Conservation (phyloP, 2,888 invertebrate genomes). For the Argyresthia albistria region DNA sequence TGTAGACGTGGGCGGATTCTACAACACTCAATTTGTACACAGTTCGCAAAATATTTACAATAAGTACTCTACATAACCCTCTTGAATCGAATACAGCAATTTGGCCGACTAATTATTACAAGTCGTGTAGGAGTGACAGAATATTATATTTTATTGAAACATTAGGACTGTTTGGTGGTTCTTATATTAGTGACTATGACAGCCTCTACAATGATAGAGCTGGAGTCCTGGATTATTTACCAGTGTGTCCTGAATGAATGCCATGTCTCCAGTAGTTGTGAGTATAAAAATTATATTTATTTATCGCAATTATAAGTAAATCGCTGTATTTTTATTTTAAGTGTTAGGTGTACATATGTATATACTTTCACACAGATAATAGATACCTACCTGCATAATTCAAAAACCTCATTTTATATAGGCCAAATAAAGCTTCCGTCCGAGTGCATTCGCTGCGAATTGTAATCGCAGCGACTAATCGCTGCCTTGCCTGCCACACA, state of each 20-base stretch:
- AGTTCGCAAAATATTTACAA: not conserved
- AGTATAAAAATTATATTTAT: constrained; percentile 37
- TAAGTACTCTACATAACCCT: not conserved
- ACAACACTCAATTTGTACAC: not conserved
- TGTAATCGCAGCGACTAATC: too few species aligned
- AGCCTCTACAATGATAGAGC: constrained; percentile 74
- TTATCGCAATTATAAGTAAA: not conserved
- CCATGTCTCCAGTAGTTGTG: constrained; percentile 76
- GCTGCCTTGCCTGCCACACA: too few species aligned
- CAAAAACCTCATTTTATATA: too few species aligned
- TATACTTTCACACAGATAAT: too few species aligned
- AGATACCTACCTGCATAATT: too few species aligned
- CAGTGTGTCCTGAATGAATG: constrained; percentile 79
- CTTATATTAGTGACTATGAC: constrained; percentile 48
- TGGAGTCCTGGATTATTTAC: constrained; percentile 80
- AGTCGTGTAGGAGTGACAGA: not conserved
- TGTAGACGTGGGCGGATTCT: not conserved
- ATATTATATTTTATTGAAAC: not conserved
- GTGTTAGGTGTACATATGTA: too few species aligned
- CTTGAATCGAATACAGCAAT: too few species aligned
- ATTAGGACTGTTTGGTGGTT: not conserved
- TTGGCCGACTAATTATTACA: too few species aligned
- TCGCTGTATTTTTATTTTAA: not conserved
- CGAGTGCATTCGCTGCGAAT: too few species aligned
- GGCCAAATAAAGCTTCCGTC: too few species aligned